These are phyloP conservation scores for Pachycephus smyrnensis DNA, from an alignment of 2,888 invertebrate species.

Conservation along the genomic window DNA sequence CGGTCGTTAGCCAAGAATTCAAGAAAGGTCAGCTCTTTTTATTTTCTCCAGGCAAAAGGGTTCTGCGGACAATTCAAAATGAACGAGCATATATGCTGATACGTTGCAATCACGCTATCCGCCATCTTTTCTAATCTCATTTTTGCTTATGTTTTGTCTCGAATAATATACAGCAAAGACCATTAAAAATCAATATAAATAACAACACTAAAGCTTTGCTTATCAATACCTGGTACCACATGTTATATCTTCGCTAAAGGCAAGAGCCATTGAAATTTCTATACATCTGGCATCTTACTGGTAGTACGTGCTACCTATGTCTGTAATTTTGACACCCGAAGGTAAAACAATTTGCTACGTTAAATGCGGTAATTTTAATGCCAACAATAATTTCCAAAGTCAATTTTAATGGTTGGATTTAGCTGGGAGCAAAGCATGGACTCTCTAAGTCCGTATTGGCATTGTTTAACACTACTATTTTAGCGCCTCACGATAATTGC, in stretches of 20 bases:
- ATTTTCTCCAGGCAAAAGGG: not conserved
- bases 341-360: slow-evolving; percentile 42
- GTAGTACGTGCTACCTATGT: not conserved
- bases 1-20: not conserved
- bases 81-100: not conserved
- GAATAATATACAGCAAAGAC: not conserved
- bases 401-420: not conserved
- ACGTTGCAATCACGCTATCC: not conserved
- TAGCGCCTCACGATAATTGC: slow-evolving; percentile 37
- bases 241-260: not conserved
- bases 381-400: slow-evolving; percentile 36
- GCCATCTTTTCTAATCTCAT: not conserved
- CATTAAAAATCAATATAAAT: not conserved
- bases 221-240: not conserved
- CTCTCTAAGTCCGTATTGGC: not conserved
- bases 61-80: not conserved
- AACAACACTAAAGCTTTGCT: not conserved
- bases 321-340: slow-evolving; percentile 42
- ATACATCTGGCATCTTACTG: not conserved
- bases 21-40: not conserved
- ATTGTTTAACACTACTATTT: slow-evolving; percentile 1
- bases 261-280: not conserved
- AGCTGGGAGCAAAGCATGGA: slow-evolving; percentile 4
- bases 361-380: slow-evolving; percentile 42
- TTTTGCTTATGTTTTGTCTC: not conserved